phyloP scores from a whole-genome alignment of 1,140 invertebrate genomes.

The Tribolium madens region DNA sequence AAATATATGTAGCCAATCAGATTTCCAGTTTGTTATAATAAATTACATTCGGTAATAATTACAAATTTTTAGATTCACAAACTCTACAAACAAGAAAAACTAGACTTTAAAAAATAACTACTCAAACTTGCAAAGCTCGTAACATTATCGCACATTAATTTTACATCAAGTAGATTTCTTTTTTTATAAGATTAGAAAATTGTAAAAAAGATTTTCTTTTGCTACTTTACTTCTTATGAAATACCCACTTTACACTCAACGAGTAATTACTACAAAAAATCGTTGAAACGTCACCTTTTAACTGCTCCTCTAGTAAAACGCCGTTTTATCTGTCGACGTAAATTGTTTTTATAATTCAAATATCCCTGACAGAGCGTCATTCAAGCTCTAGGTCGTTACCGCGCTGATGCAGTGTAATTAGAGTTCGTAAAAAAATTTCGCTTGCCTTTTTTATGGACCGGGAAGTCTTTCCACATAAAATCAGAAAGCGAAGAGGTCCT shows the following conservation, averaged over 20 bases:
- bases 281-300: not conserved
- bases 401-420: constrained; percentile 30
- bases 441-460: constrained; percentile 9
- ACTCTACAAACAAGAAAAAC: too few species aligned
- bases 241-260: not conserved
- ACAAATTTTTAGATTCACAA: too few species aligned
- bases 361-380: not conserved
- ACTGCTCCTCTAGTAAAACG: not conserved
- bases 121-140: too few species aligned
- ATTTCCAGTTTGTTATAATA: too few species aligned
- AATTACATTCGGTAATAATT: too few species aligned
- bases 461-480: not conserved
- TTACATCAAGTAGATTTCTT: too few species aligned
- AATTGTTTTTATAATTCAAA: constrained; percentile 38
- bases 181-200: too few species aligned
- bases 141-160: too few species aligned
- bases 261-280: not conserved
- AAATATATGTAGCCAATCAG: too few species aligned
- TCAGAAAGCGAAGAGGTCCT: not conserved
- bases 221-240: not conserved
- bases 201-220: too few species aligned
- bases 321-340: constrained; percentile 21
- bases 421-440: constrained; percentile 25
- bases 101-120: too few species aligned
- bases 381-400: constrained; percentile 4